phyloP scores from a whole-genome alignment of 2,113 vertebrate genomes.

The Salvelinus namaycush region DNA sequence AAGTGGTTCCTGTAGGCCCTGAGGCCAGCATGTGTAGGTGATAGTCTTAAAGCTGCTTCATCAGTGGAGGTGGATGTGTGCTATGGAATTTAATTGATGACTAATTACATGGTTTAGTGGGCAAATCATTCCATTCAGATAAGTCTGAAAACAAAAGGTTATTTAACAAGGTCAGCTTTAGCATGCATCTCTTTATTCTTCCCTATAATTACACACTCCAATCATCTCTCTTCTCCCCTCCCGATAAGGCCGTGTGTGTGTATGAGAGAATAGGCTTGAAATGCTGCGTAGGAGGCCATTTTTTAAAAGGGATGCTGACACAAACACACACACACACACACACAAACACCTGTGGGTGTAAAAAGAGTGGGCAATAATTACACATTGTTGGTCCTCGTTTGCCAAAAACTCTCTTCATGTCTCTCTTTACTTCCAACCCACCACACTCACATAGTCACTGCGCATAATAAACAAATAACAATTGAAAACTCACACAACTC shows the following conservation, averaged over 20 bases:
- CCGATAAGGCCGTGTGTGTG: not conserved
- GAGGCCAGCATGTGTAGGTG: not conserved
- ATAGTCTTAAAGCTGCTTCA: conserved; percentile 15
- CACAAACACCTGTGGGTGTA: conserved; percentile 20
- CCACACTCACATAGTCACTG: conserved; percentile 32
- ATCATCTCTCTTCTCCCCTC: not conserved
- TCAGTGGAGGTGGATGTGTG: conserved; percentile 12
- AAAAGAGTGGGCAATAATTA: conserved; percentile 1
- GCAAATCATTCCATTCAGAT: conserved; percentile 30
- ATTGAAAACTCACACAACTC: not conserved
- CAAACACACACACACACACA: conserved; percentile 18
- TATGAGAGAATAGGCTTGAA: not conserved
- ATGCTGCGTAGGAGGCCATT: not conserved
- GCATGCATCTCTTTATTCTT: not conserved
- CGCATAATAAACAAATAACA: not conserved
- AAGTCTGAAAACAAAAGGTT: conserved; percentile 7
- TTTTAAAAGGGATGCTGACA: not conserved
- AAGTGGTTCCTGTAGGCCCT: not conserved
- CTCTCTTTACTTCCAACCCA: conserved; percentile 25
- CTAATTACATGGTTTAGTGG: conserved; percentile 26
- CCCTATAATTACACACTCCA: not conserved
- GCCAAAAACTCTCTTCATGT: conserved; percentile 4
- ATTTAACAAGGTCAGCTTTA: not conserved
- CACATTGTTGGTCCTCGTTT: conserved; percentile 1
- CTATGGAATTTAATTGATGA: conserved; percentile 27